Base-by-base conservation (phyloP, 1,140 invertebrate genomes). In the Epicauta chinensis region DNA sequence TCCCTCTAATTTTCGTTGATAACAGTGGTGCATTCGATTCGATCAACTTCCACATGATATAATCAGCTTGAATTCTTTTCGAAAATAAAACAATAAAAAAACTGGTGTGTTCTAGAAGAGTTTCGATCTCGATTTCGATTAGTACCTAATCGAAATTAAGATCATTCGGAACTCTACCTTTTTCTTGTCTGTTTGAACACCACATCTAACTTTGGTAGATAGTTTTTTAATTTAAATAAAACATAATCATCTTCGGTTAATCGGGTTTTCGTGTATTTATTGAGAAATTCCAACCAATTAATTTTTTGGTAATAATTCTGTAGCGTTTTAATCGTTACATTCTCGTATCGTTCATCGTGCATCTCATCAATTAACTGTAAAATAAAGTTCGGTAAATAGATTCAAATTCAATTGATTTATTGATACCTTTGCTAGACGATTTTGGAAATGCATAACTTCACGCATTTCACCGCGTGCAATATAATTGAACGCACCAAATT, bases 21-120 rank as follows among this genome's bases (percentile, higher is more conserved):
- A 53, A 13, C n/a, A 38, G 46, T 2, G 51, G 43, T n/a, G 43
- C n/a, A 12, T 16, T 37, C 23, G 42, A 23, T 31, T 53, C 51
- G 23, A 53, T 16, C 10, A 53, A 30, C 37, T 38, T 53, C 51
- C 51, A 53, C 5, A 53, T 34, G 1, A 53, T 38, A 13, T 53
- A 53, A 34, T 53, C 46, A 16, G 39, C 42, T 34, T 45, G 41
- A 13, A 36, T 41, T 17, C 51, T 53, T 23, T n/a, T n/a, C n/a
- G n/a, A 7, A 23, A 16, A 38, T 16, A 45, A 41, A 40, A 38
- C 7, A 38, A 38, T 7, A 38, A 7, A 12, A 5, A 14, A 38
- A n/a, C 6, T 14, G 15, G 15, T 11, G 11, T 37, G 35, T 14
- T 3, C 12, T 4, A 37, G 10, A 37, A 37, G n/a, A n/a, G n/a